These are phyloP conservation scores for Cyprinus carpio DNA, from an alignment of 2,113 vertebrate species.

Conservation along the genomic window DNA sequence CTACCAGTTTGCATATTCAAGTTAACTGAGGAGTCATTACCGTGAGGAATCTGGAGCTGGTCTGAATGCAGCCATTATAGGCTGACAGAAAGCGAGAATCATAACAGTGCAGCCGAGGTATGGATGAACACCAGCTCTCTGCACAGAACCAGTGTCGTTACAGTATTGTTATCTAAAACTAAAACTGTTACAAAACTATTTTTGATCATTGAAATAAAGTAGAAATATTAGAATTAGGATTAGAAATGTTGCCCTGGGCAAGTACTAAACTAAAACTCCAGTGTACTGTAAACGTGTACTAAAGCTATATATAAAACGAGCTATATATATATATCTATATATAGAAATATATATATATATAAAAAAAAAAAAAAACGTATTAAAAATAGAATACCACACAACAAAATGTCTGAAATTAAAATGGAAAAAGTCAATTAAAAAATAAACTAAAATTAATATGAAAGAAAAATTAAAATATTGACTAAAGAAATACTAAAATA, in stretches of 20 bases:
- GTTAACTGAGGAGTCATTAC: slow-evolving; percentile 61
- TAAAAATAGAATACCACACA: not conserved
- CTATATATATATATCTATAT: no score
- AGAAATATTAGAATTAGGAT: not conserved
- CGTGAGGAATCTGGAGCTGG: slow-evolving; percentile 75
- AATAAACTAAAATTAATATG: not conserved
- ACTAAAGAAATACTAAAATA: not conserved
- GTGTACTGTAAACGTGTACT: no score
- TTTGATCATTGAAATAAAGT: not conserved
- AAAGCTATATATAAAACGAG: no score
- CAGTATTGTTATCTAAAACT: not conserved
- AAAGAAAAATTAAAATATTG: not conserved
- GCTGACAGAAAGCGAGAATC: slow-evolving; percentile 76
- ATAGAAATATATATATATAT: no score
- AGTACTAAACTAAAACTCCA: no score
- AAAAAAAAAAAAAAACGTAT: no score
- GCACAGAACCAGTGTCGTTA: slow-evolving; percentile 50
- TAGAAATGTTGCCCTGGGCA: not conserved
- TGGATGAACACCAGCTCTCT: slow-evolving; percentile 83
- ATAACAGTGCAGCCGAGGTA: slow-evolving; percentile 79
- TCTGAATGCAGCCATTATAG: slow-evolving; percentile 78
- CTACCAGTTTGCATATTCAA: not conserved
- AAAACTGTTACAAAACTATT: not conserved
- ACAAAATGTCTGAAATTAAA: not conserved
- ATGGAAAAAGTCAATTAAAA: not conserved